Percentiles rank a stretch among this genome's conserved stretches.
Evolutionary conservation across 2,888 invertebrate species (phyloP).

Genomic region (Leucoma salicis): DNA sequence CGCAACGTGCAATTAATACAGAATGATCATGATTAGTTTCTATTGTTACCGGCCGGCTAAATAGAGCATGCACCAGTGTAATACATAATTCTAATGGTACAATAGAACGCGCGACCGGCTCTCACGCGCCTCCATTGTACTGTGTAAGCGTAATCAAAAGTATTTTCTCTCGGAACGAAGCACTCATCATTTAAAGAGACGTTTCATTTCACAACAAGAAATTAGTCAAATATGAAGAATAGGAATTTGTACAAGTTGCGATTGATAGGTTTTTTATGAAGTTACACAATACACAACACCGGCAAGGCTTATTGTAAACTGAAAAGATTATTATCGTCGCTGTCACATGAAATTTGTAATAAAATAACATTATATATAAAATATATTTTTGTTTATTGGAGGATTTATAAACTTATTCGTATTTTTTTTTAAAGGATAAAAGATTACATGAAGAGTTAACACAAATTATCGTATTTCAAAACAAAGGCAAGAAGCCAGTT

Average conservation of each 20-base stretch:
- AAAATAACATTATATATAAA: too few relatives aligned
- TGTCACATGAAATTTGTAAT: too few relatives aligned
- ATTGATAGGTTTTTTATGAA: slow-evolving; percentile 14
- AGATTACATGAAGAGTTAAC: too few relatives aligned
- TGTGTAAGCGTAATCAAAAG: slow-evolving; percentile 69
- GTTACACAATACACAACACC: not conserved
- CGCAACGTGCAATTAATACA: slow-evolving; percentile 67
- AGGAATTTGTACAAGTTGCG: slow-evolving; percentile 20
- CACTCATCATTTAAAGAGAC: slow-evolving; percentile 52
- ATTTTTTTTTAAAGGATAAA: too few relatives aligned
- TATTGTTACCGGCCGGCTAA: slow-evolving; percentile 70
- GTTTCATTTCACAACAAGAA: slow-evolving; percentile 55
- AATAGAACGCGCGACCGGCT: slow-evolving; percentile 58
- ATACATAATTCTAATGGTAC: slow-evolving; percentile 69
- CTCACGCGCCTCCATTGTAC: slow-evolving; percentile 71
- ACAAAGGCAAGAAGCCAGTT: too few relatives aligned
- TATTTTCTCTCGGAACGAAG: slow-evolving; percentile 62
- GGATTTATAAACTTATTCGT: too few relatives aligned
- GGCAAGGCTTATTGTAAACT: too few relatives aligned
- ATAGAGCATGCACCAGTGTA: slow-evolving; percentile 71
- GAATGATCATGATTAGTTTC: slow-evolving; percentile 73
- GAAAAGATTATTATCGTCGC: too few relatives aligned
- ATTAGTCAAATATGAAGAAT: slow-evolving; percentile 26
- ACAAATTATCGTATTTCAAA: too few relatives aligned
- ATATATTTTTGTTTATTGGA: too few relatives aligned